A percentile compares a stretch with the other conserved stretches of the same genome.
phyloP scores from a whole-genome alignment of 2,113 vertebrate species.

The Octodon degus region DNA sequence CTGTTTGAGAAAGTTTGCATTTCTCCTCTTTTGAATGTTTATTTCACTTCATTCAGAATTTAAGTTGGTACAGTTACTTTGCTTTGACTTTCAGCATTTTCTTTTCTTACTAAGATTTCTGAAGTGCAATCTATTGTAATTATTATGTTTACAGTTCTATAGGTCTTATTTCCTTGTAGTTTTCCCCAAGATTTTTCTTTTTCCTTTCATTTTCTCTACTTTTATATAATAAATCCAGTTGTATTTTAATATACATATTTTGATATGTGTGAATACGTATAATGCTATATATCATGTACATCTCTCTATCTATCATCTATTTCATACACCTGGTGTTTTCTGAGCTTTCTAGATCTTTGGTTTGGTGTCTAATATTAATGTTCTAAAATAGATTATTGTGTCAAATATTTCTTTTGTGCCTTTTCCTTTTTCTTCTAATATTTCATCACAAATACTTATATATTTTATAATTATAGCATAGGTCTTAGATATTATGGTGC shows the following conservation, averaged over 20 bases:
- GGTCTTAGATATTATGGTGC: not conserved
- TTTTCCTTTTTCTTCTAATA: not conserved
- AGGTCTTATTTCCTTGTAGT: not conserved
- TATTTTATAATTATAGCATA: not conserved
- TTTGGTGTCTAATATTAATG: not conserved
- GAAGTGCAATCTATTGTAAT: not conserved
- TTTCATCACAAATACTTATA: not conserved
- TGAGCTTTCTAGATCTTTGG: not conserved
- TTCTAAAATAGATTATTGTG: not conserved
- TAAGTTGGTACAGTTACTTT: not conserved
- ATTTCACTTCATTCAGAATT: not conserved
- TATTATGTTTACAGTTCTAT: not conserved
- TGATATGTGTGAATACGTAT: not conserved
- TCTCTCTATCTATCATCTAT: not conserved
- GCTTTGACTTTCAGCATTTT: not conserved
- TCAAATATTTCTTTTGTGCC: not conserved
- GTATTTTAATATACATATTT: not conserved
- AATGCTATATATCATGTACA: not conserved
- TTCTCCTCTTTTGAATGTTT: not conserved
- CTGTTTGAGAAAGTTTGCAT: not conserved
- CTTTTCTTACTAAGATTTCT: not conserved
- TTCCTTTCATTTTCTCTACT: not conserved
- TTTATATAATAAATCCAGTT: not conserved
- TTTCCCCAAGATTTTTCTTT: not conserved
- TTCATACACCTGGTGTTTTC: not conserved